Conservation (phyloP, 2,113 vertebrate genomes). For the Chlorodrepanis virens region DNA sequence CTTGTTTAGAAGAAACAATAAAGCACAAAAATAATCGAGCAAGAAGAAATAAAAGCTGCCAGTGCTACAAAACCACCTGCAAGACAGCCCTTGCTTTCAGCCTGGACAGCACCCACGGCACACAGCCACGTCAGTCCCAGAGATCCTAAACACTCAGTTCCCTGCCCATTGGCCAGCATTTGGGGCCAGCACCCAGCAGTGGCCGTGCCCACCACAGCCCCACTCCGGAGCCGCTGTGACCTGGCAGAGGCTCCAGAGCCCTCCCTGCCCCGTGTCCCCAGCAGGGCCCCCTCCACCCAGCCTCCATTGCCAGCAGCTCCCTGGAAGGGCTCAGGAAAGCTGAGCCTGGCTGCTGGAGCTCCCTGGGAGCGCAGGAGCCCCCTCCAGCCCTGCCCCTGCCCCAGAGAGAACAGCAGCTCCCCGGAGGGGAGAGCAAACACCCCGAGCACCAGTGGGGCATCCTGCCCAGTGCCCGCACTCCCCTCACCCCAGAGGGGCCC, state of each 20-base stretch:
- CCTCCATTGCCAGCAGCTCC: not conserved
- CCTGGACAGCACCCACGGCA: not conserved
- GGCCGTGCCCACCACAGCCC: not conserved
- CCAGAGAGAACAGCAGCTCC: not conserved
- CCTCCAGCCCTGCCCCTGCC: fast-evolving
- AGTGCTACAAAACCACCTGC: not conserved
- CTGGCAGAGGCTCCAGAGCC: fast-evolving
- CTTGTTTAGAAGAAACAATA: not conserved
- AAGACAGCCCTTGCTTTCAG: not conserved
- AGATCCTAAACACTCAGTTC: fast-evolving
- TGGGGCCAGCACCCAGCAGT: not conserved
- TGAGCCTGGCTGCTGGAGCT: not conserved
- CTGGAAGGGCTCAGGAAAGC: not conserved
- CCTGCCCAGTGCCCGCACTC: not conserved
- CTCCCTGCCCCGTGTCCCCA: not conserved
- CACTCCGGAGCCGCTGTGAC: not conserved
- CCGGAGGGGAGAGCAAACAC: not conserved
- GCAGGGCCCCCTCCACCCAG: not conserved
- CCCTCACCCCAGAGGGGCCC: not conserved
- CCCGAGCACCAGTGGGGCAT: fast-evolving
- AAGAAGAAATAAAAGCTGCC: not conserved
- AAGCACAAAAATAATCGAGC: not conserved
- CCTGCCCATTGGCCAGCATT: not conserved
- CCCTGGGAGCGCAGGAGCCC: not conserved
- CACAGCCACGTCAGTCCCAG: fast-evolving